These are phyloP conservation scores for Nemopilema nomurai DNA, from an alignment of 30 jellyfish, hydroid and myxozoan species.

Conservation along the genomic window DNA sequence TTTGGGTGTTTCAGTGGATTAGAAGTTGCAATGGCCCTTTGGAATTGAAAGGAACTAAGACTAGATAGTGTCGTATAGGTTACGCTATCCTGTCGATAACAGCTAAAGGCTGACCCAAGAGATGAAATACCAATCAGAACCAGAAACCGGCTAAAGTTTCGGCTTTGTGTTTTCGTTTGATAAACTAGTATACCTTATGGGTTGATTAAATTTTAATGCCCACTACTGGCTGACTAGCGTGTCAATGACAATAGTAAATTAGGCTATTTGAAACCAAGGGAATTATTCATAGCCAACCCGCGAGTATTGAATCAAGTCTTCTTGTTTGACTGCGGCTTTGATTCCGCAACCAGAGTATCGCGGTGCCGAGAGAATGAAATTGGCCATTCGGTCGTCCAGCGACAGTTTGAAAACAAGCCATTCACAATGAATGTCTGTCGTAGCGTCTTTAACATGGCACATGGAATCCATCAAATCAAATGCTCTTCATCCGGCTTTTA, in stretches of 20 bases:
- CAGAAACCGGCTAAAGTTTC: neutral
- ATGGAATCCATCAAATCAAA: constrained; percentile 1
- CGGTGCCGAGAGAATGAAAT: constrained; percentile 10
- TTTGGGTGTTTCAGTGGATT: no score
- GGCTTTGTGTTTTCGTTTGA: constrained; percentile 8
- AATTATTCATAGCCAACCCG: constrained; percentile 43
- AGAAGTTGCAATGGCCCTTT: no score
- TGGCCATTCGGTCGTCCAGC: constrained; percentile 3
- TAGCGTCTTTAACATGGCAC: constrained; percentile 24
- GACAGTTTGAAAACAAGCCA: neutral
- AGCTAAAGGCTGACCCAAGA: no score
- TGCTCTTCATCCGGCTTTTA: neutral
- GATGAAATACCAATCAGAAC: no score
- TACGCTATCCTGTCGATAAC: no score
- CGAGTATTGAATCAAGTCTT: constrained; percentile 23
- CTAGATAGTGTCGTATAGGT: no score
- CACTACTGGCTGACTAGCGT: constrained; percentile 42
- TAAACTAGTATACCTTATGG: constrained; percentile 7
- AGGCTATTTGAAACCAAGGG: constrained; percentile 52
- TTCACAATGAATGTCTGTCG: neutral
- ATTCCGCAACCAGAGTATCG: constrained; percentile 12
- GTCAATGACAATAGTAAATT: constrained; percentile 44
- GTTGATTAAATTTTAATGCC: constrained; percentile 59
- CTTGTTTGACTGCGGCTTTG: constrained; percentile 60
- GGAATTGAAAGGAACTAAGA: no score